Evolutionary conservation across 1,140 invertebrate species (phyloP).

Genomic region (Pachyrhynchus sulphureomaculatus): DNA sequence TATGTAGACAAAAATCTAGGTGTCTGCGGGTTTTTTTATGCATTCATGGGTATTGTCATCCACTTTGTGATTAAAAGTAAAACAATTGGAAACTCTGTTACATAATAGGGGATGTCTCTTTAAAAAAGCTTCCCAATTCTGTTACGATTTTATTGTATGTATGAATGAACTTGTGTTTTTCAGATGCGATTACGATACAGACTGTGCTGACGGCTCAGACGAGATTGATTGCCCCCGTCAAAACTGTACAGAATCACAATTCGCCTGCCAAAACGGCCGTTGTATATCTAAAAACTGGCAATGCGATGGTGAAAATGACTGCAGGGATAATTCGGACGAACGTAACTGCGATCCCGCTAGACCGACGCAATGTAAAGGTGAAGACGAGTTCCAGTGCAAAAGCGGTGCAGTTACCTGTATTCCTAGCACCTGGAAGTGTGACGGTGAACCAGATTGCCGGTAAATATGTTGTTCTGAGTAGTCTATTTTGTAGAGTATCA

Average conservation of each 20-base stretch:
- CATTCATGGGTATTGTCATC: too few relatives aligned
- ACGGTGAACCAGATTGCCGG: constrained; percentile 47
- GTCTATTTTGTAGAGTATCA: too few relatives aligned
- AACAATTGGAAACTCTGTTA: too few relatives aligned
- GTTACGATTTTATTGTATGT: neutral
- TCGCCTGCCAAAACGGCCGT: constrained; percentile 69
- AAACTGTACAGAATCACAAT: constrained; percentile 67
- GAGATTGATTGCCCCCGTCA: constrained; percentile 54
- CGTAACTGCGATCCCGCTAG: constrained; percentile 48
- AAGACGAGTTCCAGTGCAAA: constrained; percentile 46
- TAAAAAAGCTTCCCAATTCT: neutral
- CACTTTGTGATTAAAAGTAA: too few relatives aligned
- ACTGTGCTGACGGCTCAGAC: constrained; percentile 63
- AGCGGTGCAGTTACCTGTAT: constrained; percentile 59
- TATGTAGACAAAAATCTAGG: too few relatives aligned
- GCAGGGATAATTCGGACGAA: constrained; percentile 74
- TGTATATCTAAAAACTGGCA: constrained; percentile 79
- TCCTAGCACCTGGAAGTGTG: constrained; percentile 64
- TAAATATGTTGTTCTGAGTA: neutral
- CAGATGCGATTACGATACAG: constrained; percentile 60
- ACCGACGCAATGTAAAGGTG: constrained; percentile 42
- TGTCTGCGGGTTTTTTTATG: too few relatives aligned
- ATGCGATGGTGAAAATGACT: constrained; percentile 77
- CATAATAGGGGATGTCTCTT: neutral
- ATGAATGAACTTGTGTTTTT: too few relatives aligned